Conservation (phyloP, 1,140 invertebrate genomes). For the Drosophila cardini region DNA sequence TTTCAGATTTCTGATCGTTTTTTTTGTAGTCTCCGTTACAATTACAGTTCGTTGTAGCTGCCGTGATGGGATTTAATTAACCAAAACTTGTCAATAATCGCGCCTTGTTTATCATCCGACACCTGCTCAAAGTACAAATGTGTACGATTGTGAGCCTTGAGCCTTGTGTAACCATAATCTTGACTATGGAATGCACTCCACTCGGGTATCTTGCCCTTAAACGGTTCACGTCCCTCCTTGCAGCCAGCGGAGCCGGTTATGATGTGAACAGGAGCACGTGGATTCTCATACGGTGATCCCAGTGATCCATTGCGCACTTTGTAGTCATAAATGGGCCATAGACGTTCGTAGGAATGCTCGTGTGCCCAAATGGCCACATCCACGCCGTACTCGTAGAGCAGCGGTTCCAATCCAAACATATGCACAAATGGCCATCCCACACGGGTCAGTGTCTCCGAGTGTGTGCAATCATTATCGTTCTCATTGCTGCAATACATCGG, state of each 20-base stretch:
- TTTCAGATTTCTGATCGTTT: slow-evolving; percentile 4
- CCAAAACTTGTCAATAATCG: slow-evolving; percentile 91
- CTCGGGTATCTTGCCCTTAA: slow-evolving; percentile 78
- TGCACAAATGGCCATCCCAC: slow-evolving; percentile 90
- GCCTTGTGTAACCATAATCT: slow-evolving; percentile 97
- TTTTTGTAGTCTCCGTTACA: not conserved
- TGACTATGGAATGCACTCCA: slow-evolving; percentile 86
- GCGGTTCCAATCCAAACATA: slow-evolving; percentile 91
- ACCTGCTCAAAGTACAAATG: slow-evolving; percentile 97
- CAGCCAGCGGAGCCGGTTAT: slow-evolving; percentile 96
- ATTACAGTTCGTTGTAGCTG: slow-evolving; percentile 69
- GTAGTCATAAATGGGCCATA: slow-evolving; percentile 96
- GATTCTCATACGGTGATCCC: slow-evolving; percentile 93
- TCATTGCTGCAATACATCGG: slow-evolving; percentile 99
- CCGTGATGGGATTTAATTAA: slow-evolving; percentile 89
- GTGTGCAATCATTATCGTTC: slow-evolving; percentile 94
- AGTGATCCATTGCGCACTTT: slow-evolving; percentile 93
- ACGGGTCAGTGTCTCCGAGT: slow-evolving; percentile 90
- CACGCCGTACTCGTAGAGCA: slow-evolving; percentile 95
- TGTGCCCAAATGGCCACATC: slow-evolving; percentile 98
- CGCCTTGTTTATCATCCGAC: slow-evolving; percentile 91
- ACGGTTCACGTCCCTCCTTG: slow-evolving; percentile 87
- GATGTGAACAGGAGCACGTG: slow-evolving; percentile 95
- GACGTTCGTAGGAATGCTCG: slow-evolving; percentile 97
- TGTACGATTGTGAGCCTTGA: slow-evolving; percentile 92